Percentiles rank a stretch among this genome's conserved stretches.
These are phyloP conservation scores for Aethina tumida DNA, from an alignment of 1,140 invertebrate species.

Conservation along the genomic window DNA sequence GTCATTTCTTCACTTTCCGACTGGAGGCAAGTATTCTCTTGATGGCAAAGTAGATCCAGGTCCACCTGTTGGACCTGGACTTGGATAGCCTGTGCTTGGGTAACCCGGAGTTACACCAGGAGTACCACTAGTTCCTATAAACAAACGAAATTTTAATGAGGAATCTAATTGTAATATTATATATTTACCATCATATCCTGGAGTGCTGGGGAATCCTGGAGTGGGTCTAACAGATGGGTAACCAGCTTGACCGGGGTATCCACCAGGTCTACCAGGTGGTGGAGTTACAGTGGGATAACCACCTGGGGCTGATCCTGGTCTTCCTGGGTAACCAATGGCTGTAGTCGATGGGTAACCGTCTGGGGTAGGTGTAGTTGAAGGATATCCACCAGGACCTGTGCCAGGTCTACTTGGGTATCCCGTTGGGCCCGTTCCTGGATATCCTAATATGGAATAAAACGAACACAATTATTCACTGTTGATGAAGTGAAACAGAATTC, in stretches of 20 bases:
- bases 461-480: too few species aligned
- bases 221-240: constrained; percentile 2
- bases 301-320: too few species aligned
- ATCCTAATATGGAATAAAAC: too few species aligned
- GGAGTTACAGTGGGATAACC: too few species aligned
- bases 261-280: constrained; percentile 14
- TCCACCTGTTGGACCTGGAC: constrained; percentile 10
- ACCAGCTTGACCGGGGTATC: constrained; percentile 27
- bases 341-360: too few species aligned
- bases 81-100: constrained; percentile 37
- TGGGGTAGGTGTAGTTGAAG: too few species aligned
- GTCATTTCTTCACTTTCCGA: constrained; percentile 11
- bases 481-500: too few species aligned
- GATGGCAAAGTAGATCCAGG: constrained; percentile 36
- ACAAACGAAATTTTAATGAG: too few species aligned
- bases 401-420: too few species aligned
- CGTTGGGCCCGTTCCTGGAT: too few species aligned
- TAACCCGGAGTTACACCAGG: constrained; percentile 39
- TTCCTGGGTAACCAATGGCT: too few species aligned
- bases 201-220: constrained; percentile 13
- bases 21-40: constrained; percentile 47
- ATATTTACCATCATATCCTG: constrained; percentile 20
- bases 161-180: constrained; percentile 8
- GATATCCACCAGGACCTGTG: too few species aligned
- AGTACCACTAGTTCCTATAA: constrained; percentile 13